Evolutionary conservation across 1,140 invertebrate species (phyloP), one percentile per base, ranked within the genome.

Genomic region (Apis laboriosa): DNA sequence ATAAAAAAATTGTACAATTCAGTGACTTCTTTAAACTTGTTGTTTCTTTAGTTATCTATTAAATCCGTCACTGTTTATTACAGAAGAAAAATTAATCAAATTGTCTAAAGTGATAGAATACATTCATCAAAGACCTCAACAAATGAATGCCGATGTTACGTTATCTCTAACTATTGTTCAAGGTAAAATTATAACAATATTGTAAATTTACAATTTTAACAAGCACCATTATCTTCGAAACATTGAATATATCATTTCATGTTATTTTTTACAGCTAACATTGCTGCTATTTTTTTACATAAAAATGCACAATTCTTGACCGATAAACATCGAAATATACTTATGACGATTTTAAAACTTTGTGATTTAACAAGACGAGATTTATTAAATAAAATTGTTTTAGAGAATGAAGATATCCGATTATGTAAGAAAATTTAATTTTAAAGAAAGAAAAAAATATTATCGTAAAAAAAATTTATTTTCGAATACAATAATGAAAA

Each of bases 91-190:
- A 75, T 74, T 91, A 60, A 34, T 72, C 9, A 72, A 87, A 7
- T 80, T 93, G 2, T 78, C 82, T 13, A 91, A 89, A 66, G 84
- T 87, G 61, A 77, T 93, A 5, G 55, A 88, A 61, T 93, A 88
- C 60, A 86, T 90, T 19, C 60, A 74, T 21, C 73, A 80, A 9
- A 90, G 90, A 74, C 80, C 88, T 13, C 24, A 84, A 9, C 88
- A 93, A 80, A 92, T 93, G 89, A 93, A 93, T 68, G 51, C 86
- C 0, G 92, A 93, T 76, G 84, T 83, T 9, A 88, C 85, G 63
- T 90, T 90, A 11, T 91, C 91, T 55, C n/a, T 93, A 17, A 90
- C 92, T 0, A 85, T 93, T 21, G 86, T 86, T 2, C 86, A 93
- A 92, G 92, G 93, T 92, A 89, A 85, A 55, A 12, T 11, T 34